Base-by-base conservation (phyloP, 2,797 vertebrate species). In the Labeo calbasu region DNA sequence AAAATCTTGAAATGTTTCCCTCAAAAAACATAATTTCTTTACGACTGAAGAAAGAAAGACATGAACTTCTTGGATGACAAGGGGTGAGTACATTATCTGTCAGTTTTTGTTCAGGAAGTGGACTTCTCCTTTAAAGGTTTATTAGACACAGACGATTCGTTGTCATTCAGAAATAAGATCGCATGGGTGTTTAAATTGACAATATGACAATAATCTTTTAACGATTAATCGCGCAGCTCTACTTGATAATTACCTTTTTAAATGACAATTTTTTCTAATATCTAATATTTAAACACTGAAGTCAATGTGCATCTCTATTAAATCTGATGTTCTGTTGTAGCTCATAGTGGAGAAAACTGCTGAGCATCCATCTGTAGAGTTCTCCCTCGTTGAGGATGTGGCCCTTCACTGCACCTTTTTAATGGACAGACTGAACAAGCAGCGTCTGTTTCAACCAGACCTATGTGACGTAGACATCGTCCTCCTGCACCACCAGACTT, bases 331-430 rank as follows among this genome's bases (percentile, higher is more conserved):
- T 84, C 85, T 40, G 81, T 28, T 81, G 0, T 93, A 99, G 98
- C 97, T 99, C 96, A 97, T 99, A 96, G 97, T 98, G 92, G 97
- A 99, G 95, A 99, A 99, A 94, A 99, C 97, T 8, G 96, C 97
- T 90, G 97, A 98, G 94, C 97, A 96, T 91, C 97, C 97, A 85
- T 96, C 96, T 89, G 96, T 96, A 57, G 98, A 99, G 95, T 99
- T 98, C 94, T 99, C 97, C 90, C 93, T 99, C 92, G 96, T 98
- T 95, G 98, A 99, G 95, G 98, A 99, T 96, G 98, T 98, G 92
- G 96, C 97, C 68, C 95, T 99, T 91, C 98, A 99, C 94, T 98
- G 98, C 88, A 97, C 97, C 88, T 98, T 97, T 96, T 96, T 99
- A 95, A 99, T 99, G 98, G 98, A 98, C 96, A 96, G 97, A 90